A percentile compares a stretch with the other conserved stretches of the same genome.
phyloP scores from a whole-genome alignment of 2,888 invertebrate genomes.

The Dryobotodes eremita region DNA sequence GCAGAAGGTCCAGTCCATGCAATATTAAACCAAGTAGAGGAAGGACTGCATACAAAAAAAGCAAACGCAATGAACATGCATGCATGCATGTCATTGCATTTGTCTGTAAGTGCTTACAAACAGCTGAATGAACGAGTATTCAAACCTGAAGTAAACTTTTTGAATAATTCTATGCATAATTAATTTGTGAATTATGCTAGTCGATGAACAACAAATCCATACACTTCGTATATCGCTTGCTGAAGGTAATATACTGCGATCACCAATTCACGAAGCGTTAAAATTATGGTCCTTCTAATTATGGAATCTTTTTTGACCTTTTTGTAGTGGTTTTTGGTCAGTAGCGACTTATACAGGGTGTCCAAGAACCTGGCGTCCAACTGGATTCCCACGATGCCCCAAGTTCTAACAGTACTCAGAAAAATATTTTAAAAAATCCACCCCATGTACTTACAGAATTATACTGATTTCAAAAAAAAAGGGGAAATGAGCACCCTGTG shows the following conservation, averaged over 20 bases:
- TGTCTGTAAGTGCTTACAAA: not conserved
- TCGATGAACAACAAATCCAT: not conserved
- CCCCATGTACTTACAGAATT: too few relatives aligned
- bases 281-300: not conserved
- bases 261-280: not conserved
- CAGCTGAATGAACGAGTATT: not conserved
- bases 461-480: too few relatives aligned
- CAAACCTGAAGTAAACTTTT: not conserved
- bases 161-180: not conserved
- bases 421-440: too few relatives aligned
- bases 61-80: too few relatives aligned
- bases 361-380: too few relatives aligned
- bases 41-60: not conserved
- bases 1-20: constrained; percentile 11
- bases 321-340: not conserved
- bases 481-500: too few relatives aligned
- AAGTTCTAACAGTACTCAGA: too few relatives aligned
- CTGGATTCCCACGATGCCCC: too few relatives aligned
- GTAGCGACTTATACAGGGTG: too few relatives aligned
- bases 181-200: not conserved
- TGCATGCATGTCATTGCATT: too few relatives aligned
- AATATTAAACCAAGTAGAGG: not conserved
- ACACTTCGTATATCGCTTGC: not conserved
- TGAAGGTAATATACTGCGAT: not conserved
- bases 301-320: not conserved